Conservation (phyloP, 2,113 vertebrate species). For the Phyllostomus discolor region DNA sequence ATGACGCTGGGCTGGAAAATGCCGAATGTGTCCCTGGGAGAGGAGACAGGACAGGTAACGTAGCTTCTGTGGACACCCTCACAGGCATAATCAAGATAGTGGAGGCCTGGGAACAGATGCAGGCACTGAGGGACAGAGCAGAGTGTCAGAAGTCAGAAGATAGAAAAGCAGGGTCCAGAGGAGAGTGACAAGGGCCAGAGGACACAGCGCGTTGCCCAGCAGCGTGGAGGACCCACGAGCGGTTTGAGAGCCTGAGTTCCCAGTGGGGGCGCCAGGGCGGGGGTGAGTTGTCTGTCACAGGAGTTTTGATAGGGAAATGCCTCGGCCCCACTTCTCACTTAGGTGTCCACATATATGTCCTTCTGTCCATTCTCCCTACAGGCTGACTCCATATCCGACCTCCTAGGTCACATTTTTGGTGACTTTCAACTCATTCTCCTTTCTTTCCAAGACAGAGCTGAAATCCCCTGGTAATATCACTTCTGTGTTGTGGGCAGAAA, state of each 20-base stretch:
- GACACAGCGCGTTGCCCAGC: no score
- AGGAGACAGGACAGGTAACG: not conserved
- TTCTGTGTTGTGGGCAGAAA: not conserved
- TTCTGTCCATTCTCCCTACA: not conserved
- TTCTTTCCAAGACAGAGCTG: not conserved
- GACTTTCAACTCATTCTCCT: not conserved
- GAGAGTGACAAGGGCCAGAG: not conserved
- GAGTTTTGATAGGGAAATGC: not conserved
- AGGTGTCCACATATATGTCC: not conserved
- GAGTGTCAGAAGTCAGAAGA: not conserved
- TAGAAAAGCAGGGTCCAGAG: not conserved
- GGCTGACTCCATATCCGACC: not conserved
- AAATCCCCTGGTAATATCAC: not conserved
- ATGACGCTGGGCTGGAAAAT: not conserved
- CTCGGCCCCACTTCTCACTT: not conserved
- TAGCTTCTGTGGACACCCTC: not conserved
- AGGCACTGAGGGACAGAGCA: not conserved
- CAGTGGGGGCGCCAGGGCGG: rapidly evolving
- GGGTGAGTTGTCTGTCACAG: no score
- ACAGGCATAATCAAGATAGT: rapidly evolving
- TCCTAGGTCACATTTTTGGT: not conserved
- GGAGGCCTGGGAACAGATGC: not conserved
- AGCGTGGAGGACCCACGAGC: not conserved
- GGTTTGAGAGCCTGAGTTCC: rapidly evolving
- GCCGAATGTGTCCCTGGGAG: not conserved